Conservation (phyloP, 2,888 invertebrate genomes). For the Balanococcus diminutus region DNA sequence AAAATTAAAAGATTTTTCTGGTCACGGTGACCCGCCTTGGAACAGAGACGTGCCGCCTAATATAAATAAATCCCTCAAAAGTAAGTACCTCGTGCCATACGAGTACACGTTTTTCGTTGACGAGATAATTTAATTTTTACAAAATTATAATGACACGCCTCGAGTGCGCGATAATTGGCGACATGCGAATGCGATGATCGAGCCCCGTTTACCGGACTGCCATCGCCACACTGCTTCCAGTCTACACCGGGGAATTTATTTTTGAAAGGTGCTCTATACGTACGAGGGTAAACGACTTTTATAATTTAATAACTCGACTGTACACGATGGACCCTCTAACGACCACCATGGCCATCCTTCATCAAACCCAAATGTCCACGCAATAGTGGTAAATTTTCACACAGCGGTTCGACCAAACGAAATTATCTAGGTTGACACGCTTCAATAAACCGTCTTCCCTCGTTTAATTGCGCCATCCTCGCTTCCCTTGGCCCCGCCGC, state of each 20-base stretch:
- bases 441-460: neutral
- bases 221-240: no score
- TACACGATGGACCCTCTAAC: neutral
- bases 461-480: neutral
- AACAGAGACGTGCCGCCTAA: slow-evolving; percentile 72
- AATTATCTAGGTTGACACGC: slow-evolving; percentile 36
- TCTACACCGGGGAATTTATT: slow-evolving; percentile 24
- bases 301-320: neutral
- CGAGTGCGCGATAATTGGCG: slow-evolving; percentile 6
- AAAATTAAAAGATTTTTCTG: slow-evolving; percentile 91
- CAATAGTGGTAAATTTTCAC: slow-evolving; percentile 24
- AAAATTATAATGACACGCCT: neutral
- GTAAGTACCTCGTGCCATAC: slow-evolving; percentile 64
- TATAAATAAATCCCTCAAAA: slow-evolving; percentile 65
- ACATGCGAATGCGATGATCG: neutral
- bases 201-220: neutral
- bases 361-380: slow-evolving; percentile 26
- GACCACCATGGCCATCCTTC: neutral
- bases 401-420: neutral
- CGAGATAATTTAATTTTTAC: neutral
- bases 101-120: neutral
- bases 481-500: no score
- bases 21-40: slow-evolving; percentile 97
- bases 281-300: slow-evolving; percentile 34
- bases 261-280: neutral